These are phyloP conservation scores for Agrilus planipennis DNA, from an alignment of 1,140 invertebrate genomes.

Conservation along the genomic window DNA sequence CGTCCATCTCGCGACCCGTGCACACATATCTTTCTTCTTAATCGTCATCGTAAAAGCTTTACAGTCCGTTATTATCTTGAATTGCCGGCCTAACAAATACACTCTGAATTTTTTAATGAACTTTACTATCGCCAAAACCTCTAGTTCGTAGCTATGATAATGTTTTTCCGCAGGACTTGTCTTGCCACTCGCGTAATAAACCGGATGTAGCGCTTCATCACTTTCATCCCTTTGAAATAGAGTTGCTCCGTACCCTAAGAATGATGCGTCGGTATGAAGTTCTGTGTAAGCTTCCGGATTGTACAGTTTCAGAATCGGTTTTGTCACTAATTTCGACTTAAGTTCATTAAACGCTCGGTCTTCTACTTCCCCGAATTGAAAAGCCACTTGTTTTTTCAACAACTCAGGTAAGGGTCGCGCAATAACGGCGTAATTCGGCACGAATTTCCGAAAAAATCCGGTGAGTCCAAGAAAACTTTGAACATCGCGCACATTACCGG, in stretches of 20 bases:
- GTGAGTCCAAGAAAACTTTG: constrained; percentile 5
- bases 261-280: constrained; percentile 20
- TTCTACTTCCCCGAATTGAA: constrained; percentile 11
- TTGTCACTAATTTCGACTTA: neutral
- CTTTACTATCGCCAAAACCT: constrained; percentile 37
- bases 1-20: constrained; percentile 30
- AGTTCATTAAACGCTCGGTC: constrained; percentile 7
- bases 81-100: constrained; percentile 33
- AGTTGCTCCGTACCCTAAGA: constrained; percentile 23
- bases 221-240: constrained; percentile 19
- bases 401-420: constrained; percentile 22
- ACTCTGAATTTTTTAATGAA: constrained; percentile 34
- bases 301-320: constrained; percentile 28
- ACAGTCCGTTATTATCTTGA: constrained; percentile 36
- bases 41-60: constrained; percentile 14
- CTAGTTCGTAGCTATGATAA: constrained; percentile 34
- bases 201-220: constrained; percentile 22
- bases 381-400: constrained; percentile 19
- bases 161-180: constrained; percentile 30
- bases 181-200: constrained; percentile 33
- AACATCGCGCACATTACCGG: neutral
- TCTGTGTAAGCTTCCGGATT: constrained; percentile 25
- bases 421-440: constrained; percentile 21
- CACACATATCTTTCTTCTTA: constrained; percentile 25
- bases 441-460: constrained; percentile 27